Conservation (phyloP, 1,140 invertebrate species). For the Drosophila parabipectinata region DNA sequence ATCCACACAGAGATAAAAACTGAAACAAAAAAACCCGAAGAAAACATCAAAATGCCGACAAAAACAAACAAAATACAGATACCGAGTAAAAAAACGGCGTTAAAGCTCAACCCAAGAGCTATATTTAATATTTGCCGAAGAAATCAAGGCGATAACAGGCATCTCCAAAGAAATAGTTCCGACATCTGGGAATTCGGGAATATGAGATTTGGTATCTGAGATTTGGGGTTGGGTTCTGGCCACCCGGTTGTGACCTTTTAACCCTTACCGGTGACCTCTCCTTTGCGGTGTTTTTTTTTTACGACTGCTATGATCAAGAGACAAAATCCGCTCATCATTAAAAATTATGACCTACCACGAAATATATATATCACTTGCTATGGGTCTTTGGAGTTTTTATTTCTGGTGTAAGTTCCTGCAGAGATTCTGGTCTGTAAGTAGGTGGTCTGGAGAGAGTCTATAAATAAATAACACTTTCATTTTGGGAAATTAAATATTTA, state of each 20-base stretch:
- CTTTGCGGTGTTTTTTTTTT: constrained; percentile 24
- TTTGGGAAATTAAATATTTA: neutral
- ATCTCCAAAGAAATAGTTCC: constrained; percentile 40
- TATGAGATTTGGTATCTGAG: no score
- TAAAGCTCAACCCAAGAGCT: constrained; percentile 46
- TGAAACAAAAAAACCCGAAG: constrained; percentile 14
- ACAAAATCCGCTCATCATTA: constrained; percentile 59
- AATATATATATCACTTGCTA: constrained; percentile 23
- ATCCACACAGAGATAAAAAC: constrained; percentile 43
- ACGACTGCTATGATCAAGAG: constrained; percentile 53
- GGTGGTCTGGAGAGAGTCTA: constrained; percentile 9
- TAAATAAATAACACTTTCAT: neutral
- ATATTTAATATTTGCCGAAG: constrained; percentile 69
- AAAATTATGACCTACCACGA: constrained; percentile 50
- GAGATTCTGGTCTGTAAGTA: no score
- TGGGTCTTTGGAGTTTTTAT: neutral
- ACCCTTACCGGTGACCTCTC: constrained; percentile 24
- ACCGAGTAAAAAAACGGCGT: constrained; percentile 42
- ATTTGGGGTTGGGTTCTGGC: neutral
- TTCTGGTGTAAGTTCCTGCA: neutral
- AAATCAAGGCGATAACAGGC: constrained; percentile 51
- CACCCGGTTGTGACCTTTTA: constrained; percentile 14
- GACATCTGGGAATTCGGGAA: constrained; percentile 10
- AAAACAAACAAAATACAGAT: constrained; percentile 39
- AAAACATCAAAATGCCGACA: constrained; percentile 76